Base-by-base conservation (phyloP, 37 sponge, comb jelly and placozoan genomes). In the Oscarella lobularis region DNA sequence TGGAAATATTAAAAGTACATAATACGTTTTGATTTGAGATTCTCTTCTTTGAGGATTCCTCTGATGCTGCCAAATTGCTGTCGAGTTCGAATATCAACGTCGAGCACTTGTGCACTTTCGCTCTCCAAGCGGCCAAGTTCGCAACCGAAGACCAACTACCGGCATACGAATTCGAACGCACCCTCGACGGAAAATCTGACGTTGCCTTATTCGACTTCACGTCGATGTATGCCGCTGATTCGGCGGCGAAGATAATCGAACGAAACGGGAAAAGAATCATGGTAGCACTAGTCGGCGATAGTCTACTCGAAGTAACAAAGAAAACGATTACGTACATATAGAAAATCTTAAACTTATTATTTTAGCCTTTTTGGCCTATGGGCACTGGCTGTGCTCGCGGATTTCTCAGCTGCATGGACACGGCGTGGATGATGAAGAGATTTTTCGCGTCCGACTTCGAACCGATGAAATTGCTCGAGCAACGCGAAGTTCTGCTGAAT, bases 171-270 rank as follows among this genome's bases (percentile, higher is more conserved):
- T 96, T 96, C 66, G 81, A 73, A 39, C 77, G 65, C 48, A 87
- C 83, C 72, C 82, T 86, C 54, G 39, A 74, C 34, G 94, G 92
- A 5, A 81, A 81, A 40, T 74, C 89, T 40, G 94, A 93, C 65
- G 85, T 93, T 0, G 87, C 94, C n/a, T 48, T 93, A 66, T 93
- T 93, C 80, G 94, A 93, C 82, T 93, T 93, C 75, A 89, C 94
- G 1, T 86, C 94, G 0, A 76, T 93, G 76, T 89, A 84, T 81
- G 84, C 84, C 39, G 76, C 88, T 0, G 85, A 83, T 70, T 82
- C 88, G 84, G 87, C 90, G 3, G 77, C 87, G 3, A 41, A 85
- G 36, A 86, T 93, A 37, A 67, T 89, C 3, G 87, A 93, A 75
- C 85, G 83, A 60, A 76, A 84, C 31, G 89, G 85, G 31, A 66